phyloP scores from a whole-genome alignment of 2,888 invertebrate genomes.

The Eupithecia exiguata region DNA sequence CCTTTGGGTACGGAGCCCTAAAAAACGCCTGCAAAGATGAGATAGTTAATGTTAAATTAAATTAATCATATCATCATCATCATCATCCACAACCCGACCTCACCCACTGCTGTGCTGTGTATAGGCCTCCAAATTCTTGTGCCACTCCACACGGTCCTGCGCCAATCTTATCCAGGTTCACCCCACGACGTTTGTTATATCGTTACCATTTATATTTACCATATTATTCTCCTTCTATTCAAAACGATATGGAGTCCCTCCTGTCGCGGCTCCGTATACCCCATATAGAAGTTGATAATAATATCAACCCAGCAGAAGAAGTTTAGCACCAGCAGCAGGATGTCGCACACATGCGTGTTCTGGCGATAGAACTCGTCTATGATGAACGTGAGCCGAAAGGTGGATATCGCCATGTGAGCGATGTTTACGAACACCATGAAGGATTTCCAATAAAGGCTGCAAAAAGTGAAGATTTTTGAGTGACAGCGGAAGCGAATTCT shows the following conservation, averaged over 20 bases:
- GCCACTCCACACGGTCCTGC: no score
- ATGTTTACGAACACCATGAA: conserved; percentile 57
- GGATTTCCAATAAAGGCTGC: conserved; percentile 60
- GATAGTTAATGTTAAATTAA: no score
- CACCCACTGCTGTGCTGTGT: no score
- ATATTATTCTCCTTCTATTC: conserved; percentile 50
- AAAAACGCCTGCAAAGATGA: no score
- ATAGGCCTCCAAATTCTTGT: no score
- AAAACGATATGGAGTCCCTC: conserved; percentile 51
- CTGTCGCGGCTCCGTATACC: conserved; percentile 49
- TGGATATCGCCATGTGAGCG: conserved; percentile 53
- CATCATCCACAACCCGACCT: no score
- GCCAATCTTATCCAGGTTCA: no score
- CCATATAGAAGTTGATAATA: conserved; percentile 62
- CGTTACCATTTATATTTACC: neutral
- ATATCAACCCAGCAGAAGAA: conserved; percentile 62
- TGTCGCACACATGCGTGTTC: conserved; percentile 46
- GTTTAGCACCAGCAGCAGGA: conserved; percentile 52
- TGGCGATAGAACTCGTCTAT: conserved; percentile 43
- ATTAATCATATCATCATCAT: no score
- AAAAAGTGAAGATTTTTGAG: neutral
- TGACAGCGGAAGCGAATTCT: no score
- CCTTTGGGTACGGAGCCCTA: no score
- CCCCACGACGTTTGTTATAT: no score
- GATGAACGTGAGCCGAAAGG: conserved; percentile 57